Conservation (phyloP, 2,797 vertebrate genomes). For the Epinephelus malabaricus region DNA sequence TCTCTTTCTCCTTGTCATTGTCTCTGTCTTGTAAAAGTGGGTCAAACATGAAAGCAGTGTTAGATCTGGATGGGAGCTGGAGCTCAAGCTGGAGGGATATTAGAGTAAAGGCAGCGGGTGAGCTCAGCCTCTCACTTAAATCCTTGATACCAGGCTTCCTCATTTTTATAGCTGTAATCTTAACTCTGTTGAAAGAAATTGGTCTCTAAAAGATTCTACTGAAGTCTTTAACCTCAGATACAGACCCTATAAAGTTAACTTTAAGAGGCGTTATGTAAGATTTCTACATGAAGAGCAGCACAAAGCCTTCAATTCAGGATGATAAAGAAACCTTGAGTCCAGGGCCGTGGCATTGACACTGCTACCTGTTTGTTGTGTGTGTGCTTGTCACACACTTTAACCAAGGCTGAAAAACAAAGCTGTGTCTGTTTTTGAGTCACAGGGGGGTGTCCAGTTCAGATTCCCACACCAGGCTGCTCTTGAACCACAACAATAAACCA, state of each 20-base stretch:
- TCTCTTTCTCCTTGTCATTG: conserved; percentile 53
- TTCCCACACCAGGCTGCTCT: conserved; percentile 21
- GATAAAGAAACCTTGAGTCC: conserved; percentile 30
- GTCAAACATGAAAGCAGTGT: conserved; percentile 80
- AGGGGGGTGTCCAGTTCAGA: not conserved
- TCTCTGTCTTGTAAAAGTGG: conserved; percentile 71
- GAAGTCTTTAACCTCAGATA: conserved; percentile 22
- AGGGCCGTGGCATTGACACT: not conserved
- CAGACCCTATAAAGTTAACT: conserved; percentile 16
- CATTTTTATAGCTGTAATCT: conserved; percentile 28
- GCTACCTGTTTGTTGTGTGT: conserved; percentile 35
- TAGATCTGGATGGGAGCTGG: conserved; percentile 58
- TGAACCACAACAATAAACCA: conserved; percentile 27
- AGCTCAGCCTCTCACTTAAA: conserved; percentile 34
- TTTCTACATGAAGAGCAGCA: not conserved
- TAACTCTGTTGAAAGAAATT: conserved; percentile 7
- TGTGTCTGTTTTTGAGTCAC: conserved; percentile 40
- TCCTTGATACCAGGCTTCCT: conserved; percentile 9
- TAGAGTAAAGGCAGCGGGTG: conserved; percentile 12
- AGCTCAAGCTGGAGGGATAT: conserved; percentile 50
- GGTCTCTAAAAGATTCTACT: not conserved
- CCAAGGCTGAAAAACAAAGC: conserved; percentile 62
- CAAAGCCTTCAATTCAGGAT: not conserved
- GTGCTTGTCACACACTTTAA: conserved; percentile 30
- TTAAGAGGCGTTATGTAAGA: not conserved